phyloP scores from a whole-genome alignment of 2,888 invertebrate species.

The Ethmia dodecea region DNA sequence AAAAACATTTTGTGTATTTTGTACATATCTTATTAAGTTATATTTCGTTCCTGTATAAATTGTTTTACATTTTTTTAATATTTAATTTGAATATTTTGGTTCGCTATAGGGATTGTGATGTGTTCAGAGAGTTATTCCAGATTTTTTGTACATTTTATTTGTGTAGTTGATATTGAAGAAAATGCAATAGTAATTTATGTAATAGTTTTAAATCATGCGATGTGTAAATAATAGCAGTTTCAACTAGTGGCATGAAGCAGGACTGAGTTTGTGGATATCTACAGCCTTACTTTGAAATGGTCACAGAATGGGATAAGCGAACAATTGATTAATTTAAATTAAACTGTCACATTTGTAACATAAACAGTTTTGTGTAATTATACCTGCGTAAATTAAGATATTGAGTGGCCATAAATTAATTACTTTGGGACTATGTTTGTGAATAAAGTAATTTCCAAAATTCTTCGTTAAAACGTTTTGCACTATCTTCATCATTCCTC shows the following conservation, averaged over 20 bases:
- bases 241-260: conserved; percentile 33
- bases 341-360: conserved; percentile 40
- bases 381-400: conserved; percentile 65
- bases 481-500: neutral
- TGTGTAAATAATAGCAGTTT: conserved; percentile 67
- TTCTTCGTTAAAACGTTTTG: neutral
- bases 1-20: conserved; percentile 71
- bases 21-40: conserved; percentile 67
- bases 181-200: conserved; percentile 78
- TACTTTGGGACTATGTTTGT: conserved; percentile 39
- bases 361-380: conserved; percentile 46
- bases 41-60: conserved; percentile 73
- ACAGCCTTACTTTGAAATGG: conserved; percentile 30
- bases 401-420: conserved; percentile 68
- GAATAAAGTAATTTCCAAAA: conserved; percentile 22
- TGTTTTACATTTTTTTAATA: conserved; percentile 38
- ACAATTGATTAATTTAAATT: no score
- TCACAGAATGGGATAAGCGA: no score
- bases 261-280: conserved; percentile 22
- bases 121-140: conserved; percentile 57
- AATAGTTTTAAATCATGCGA: conserved; percentile 58
- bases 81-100: conserved; percentile 39
- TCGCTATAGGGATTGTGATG: conserved; percentile 70
- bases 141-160: conserved; percentile 67
- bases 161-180: conserved; percentile 64